These are phyloP conservation scores for Aegotheles bennettii DNA, from an alignment of 2,113 vertebrate species.

Conservation along the genomic window DNA sequence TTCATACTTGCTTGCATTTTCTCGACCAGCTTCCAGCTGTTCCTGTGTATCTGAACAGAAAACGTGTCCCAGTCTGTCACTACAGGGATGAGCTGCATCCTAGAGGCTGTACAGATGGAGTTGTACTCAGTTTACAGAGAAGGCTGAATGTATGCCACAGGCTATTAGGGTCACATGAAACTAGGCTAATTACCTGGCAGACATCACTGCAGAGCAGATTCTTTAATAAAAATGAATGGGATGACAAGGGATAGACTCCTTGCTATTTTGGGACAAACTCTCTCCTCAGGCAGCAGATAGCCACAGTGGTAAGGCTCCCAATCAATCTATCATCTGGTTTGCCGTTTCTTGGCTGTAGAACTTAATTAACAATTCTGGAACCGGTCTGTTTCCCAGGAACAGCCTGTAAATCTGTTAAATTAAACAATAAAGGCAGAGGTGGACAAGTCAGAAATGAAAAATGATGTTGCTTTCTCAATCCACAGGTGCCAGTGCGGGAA, in stretches of 20 bases:
- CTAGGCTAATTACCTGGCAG: conserved; percentile 43
- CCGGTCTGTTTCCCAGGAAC: neutral
- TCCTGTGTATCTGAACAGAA: neutral
- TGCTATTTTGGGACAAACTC: conserved; percentile 25
- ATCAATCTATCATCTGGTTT: neutral
- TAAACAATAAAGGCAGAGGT: neutral
- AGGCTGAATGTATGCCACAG: neutral
- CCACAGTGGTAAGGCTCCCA: neutral
- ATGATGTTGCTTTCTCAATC: neutral
- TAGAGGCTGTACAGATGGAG: neutral
- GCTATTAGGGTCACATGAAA: neutral
- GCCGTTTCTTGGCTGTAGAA: conserved; percentile 13
- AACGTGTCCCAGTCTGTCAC: neutral
- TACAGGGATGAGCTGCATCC: neutral
- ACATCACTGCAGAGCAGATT: neutral
- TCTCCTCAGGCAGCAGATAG: conserved; percentile 3
- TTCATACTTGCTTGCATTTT: neutral
- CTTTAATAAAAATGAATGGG: conserved; percentile 7
- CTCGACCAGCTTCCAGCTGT: neutral
- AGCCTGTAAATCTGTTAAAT: neutral
- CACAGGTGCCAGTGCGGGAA: neutral
- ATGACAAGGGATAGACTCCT: neutral
- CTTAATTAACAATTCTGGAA: conserved; percentile 21
- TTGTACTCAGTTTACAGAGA: neutral
- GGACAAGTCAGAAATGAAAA: neutral